Base-by-base conservation (phyloP, 2,888 invertebrate genomes). In the Apamea sordens region DNA sequence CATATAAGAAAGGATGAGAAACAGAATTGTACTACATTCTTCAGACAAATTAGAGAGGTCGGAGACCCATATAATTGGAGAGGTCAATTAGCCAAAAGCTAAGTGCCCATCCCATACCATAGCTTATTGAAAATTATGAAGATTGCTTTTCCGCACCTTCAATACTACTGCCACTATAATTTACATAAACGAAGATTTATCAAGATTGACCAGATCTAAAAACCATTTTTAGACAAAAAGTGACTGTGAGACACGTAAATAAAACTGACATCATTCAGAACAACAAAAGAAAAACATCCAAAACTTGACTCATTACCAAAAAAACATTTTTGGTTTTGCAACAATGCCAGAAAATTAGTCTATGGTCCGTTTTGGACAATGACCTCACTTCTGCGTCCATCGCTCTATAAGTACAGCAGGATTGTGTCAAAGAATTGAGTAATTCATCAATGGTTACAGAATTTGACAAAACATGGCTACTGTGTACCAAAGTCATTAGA, bases 31-130 rank as follows among this genome's bases (percentile, higher is more conserved):
- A 50, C 18, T 53, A 56, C 36, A 69, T 82, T n/a, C 53, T 64
- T 69, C 28, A 76, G 78, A 50, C 53, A 21, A 84, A 73, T 82
- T 41, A 80, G 36, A 63, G 44, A 53, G 76, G 75, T 83, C 80
- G 56, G 56, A 69, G 64, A 72, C 64, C 80, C 28, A 67, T 65
- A 41, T 79, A 83, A 88, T 77, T 83, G 28, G 32, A n/a, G 70
- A 77, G 83, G 86, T 86, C 74, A 86, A 84, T 79, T 83, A 76
- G 71, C 47, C 56, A 64, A 76, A 79, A 77, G 70, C 73, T 75
- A 73, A 69, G 70, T 77, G 70, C 64, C 71, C 65, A 36, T 80
- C 36, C 24, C 44, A 76, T 83, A 50, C 11, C 70, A 76, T 64
- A 59, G 21, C 21, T 68, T 61, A 73, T 5, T 67, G 41, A 68